A percentile compares a stretch with the other conserved stretches of the same genome.
Evolutionary conservation across 2,888 invertebrate species (phyloP).

Genomic region (Chironomus riparius): DNA sequence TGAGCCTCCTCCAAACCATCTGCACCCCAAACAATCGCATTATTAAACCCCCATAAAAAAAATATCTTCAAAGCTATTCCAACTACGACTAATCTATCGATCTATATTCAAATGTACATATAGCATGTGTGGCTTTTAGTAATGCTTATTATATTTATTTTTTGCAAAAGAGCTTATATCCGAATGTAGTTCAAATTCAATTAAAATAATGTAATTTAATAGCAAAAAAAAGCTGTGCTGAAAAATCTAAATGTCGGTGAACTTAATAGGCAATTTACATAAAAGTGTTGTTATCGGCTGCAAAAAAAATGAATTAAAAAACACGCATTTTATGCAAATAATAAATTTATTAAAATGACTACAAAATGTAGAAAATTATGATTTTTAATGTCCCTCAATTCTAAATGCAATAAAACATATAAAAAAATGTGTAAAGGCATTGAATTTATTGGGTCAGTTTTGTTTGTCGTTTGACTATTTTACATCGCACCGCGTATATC

Average conservation of each 20-base stretch:
- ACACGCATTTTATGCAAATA: constrained; percentile 19
- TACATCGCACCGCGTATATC: not conserved
- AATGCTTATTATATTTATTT: not conserved
- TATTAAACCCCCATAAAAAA: not conserved
- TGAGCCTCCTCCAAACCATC: no score
- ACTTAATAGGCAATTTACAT: not conserved
- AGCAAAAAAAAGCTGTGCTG: not conserved
- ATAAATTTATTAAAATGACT: not conserved
- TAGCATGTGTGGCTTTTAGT: not conserved
- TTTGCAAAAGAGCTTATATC: not conserved
- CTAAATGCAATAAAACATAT: not conserved
- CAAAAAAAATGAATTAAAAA: not conserved
- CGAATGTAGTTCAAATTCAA: constrained; percentile 23
- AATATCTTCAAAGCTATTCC: not conserved
- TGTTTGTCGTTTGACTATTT: not conserved
- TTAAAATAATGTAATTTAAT: constrained; percentile 1
- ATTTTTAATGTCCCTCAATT: not conserved
- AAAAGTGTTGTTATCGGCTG: not conserved
- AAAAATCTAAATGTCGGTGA: not conserved
- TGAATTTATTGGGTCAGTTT: constrained; percentile 21
- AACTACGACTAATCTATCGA: not conserved
- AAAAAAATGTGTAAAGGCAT: constrained; percentile 1
- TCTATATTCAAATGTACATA: not conserved
- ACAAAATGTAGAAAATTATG: not conserved
- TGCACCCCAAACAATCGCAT: no score